A percentile compares a stretch with the other conserved stretches of the same genome.
Evolutionary conservation across 2,888 invertebrate genomes (phyloP).

Genomic region (Melikaiella ostensackeni): DNA sequence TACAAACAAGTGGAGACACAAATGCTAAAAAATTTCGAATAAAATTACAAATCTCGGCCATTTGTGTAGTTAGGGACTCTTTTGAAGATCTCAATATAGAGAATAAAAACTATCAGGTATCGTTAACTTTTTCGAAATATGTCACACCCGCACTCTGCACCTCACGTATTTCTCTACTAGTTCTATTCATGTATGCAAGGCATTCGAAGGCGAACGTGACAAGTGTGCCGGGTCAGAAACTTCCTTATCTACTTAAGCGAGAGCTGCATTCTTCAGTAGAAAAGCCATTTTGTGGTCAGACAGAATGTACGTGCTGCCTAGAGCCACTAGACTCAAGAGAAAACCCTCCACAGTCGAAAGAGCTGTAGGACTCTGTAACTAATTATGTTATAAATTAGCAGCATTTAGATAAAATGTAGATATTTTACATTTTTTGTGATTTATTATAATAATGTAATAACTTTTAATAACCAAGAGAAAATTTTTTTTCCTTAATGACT

Average conservation of each 20-base stretch:
- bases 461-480: no score
- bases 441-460: background rate
- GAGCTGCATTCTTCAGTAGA: slow-evolving; percentile 34
- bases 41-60: no score
- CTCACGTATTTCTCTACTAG: background rate
- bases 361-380: background rate
- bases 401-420: background rate
- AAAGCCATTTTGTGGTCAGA: slow-evolving; percentile 13
- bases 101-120: background rate
- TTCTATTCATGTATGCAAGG: slow-evolving; percentile 13
- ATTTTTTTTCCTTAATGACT: no score
- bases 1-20: no score
- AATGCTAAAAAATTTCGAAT: no score
- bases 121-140: background rate
- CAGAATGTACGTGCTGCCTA: background rate
- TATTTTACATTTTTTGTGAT: background rate
- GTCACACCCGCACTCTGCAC: background rate
- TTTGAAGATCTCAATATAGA: background rate
- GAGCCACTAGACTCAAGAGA: background rate
- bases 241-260: slow-evolving; percentile 24
- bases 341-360: slow-evolving; percentile 6
- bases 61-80: background rate
- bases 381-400: background rate
- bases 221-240: slow-evolving; percentile 9
- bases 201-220: background rate